These are phyloP conservation scores for Eucidaris tribuloides DNA, from an alignment of 35 echinoderm and acorn worm genomes.

Conservation along the genomic window DNA sequence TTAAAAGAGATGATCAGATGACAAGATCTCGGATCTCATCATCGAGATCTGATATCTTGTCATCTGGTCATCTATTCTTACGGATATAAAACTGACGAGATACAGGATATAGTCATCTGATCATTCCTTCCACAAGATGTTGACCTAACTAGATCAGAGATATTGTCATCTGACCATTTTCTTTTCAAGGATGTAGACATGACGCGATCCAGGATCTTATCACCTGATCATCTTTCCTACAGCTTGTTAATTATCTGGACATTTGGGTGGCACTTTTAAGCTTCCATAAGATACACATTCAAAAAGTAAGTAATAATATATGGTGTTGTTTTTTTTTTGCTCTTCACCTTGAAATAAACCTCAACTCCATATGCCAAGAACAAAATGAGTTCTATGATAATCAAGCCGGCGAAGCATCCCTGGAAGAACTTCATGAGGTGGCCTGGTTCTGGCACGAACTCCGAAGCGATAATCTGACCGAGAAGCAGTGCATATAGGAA, in stretches of 20 bases:
- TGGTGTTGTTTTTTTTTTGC: no score
- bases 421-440: conserved; percentile 64
- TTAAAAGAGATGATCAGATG: not conserved
- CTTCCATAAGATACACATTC: no score
- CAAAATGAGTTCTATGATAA: conserved; percentile 79
- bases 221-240: not conserved
- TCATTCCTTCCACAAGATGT: not conserved
- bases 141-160: not conserved
- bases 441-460: conserved; percentile 23
- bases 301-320: no score
- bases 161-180: not conserved
- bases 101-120: conserved; percentile 7
- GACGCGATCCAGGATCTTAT: not conserved
- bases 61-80: conserved; percentile 11
- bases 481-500: conserved; percentile 59
- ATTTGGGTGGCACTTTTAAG: not conserved
- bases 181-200: not conserved
- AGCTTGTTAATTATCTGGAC: not conserved
- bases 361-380: conserved; percentile 96
- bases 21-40: not conserved
- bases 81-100: not conserved
- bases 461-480: conserved; percentile 62
- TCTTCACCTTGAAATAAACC: conserved; percentile 90
- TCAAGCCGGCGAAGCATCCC: conserved; percentile 62
- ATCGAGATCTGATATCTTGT: not conserved